Evolutionary conservation across 2,113 vertebrate genomes (phyloP).

Genomic region (Cygnus buccinator): DNA sequence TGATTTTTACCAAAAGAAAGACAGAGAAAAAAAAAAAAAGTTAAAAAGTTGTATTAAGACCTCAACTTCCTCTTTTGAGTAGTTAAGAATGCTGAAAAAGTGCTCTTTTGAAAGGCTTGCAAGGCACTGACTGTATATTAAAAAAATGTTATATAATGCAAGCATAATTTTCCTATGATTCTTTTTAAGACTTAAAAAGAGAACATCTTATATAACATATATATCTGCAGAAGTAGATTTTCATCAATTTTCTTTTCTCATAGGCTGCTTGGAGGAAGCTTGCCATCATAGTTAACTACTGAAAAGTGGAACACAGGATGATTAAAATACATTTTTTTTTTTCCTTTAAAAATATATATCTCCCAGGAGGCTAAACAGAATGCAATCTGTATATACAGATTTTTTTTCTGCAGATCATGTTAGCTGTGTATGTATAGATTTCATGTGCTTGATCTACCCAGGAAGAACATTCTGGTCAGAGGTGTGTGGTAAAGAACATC

Average conservation of each 20-base stretch:
- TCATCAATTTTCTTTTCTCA: background rate
- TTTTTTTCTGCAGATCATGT: background rate
- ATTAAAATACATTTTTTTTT: background rate
- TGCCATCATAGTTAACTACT: slow-evolving; percentile 25
- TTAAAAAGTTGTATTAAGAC: background rate
- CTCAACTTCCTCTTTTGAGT: background rate
- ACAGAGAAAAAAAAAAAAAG: background rate
- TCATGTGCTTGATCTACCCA: background rate
- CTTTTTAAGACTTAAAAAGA: background rate
- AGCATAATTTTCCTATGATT: slow-evolving; percentile 27
- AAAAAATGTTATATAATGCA: background rate
- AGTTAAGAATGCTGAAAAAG: background rate
- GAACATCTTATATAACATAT: slow-evolving; percentile 34
- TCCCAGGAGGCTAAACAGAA: background rate
- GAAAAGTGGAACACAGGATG: slow-evolving; percentile 27
- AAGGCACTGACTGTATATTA: background rate
- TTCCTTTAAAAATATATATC: background rate
- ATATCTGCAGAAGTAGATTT: slow-evolving; percentile 9
- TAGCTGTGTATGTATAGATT: background rate
- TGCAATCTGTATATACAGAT: background rate
- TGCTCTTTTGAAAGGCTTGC: background rate
- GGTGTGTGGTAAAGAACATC: background rate
- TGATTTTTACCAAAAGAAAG: background rate
- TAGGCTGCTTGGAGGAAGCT: background rate
- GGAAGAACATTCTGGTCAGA: background rate